A percentile compares a stretch with the other conserved stretches of the same genome.
phyloP scores from a whole-genome alignment of 1,140 invertebrate genomes.

The Lucilia cuprina region DNA sequence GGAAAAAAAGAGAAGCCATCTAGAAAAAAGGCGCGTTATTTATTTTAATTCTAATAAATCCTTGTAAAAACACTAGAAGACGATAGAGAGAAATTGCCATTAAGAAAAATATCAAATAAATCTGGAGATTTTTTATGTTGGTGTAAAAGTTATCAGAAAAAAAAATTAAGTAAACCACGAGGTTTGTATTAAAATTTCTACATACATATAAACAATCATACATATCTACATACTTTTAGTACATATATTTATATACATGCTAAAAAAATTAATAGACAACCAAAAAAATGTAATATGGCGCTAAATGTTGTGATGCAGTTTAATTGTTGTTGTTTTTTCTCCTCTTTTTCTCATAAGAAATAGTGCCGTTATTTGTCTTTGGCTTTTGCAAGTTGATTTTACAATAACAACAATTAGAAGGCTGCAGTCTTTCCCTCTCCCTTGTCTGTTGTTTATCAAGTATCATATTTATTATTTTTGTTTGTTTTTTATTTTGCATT shows the following conservation, averaged over 20 bases:
- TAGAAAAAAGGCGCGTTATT: conserved; percentile 17
- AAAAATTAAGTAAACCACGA: background rate
- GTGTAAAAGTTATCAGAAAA: background rate
- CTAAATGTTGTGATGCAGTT: background rate
- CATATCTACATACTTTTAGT: background rate
- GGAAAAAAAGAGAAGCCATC: background rate
- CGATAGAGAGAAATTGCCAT: background rate
- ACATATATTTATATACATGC: background rate
- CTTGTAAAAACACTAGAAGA: background rate
- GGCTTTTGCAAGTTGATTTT: background rate
- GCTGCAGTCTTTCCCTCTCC: too few relatives aligned
- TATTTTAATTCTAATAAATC: background rate
- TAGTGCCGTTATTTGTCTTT: background rate
- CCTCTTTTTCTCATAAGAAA: background rate
- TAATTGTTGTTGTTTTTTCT: background rate
- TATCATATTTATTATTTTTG: too few relatives aligned
- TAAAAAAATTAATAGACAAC: too few relatives aligned
- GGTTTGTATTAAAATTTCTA: background rate
- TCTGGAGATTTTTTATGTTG: background rate
- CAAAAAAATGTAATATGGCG: background rate
- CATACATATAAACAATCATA: background rate
- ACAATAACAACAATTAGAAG: background rate
- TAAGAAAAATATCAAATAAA: background rate
- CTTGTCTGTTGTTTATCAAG: too few relatives aligned
- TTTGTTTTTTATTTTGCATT: background rate